Conservation (phyloP, 1,140 invertebrate genomes). For the Trachymyrmex septentrionalis region DNA sequence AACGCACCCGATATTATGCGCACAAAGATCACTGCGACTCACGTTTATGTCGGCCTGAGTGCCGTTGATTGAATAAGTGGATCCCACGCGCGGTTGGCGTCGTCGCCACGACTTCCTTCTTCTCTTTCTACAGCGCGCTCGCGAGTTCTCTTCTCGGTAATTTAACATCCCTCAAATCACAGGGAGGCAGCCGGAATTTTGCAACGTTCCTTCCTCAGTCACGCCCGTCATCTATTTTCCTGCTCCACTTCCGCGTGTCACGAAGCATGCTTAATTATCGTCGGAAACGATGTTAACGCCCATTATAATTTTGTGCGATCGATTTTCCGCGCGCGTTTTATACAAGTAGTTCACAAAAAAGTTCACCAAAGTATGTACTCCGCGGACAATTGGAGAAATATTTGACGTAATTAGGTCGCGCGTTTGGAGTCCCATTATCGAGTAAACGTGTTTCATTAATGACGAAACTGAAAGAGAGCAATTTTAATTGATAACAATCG, state of each 20-base stretch:
- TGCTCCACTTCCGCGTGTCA: constrained; percentile 51
- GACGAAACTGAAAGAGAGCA: not conserved
- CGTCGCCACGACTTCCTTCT: constrained; percentile 47
- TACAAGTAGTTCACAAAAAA: not conserved
- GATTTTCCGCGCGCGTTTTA: constrained; percentile 66
- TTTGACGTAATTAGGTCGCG: constrained; percentile 31
- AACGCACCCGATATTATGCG: constrained; percentile 24
- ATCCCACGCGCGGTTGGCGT: constrained; percentile 64
- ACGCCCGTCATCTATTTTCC: constrained; percentile 29
- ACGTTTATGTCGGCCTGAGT: constrained; percentile 65
- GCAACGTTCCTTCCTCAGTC: not conserved
- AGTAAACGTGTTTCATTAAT: not conserved
- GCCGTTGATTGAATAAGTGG: constrained; percentile 67
- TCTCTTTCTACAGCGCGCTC: not conserved
- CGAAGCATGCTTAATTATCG: constrained; percentile 71
- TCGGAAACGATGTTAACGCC: constrained; percentile 77
- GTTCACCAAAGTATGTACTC: not conserved
- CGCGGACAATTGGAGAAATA: not conserved
- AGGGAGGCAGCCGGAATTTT: constrained; percentile 23
- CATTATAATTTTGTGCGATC: constrained; percentile 75
- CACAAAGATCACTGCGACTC: constrained; percentile 27
- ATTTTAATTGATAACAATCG: constrained; percentile 1
- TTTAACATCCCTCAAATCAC: constrained; percentile 25
- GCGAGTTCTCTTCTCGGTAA: constrained; percentile 13
- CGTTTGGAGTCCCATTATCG: not conserved